Evolutionary conservation across 2,888 invertebrate genomes (phyloP), one percentile per base, ranked within the genome.

Genomic region (Molanna angustata): DNA sequence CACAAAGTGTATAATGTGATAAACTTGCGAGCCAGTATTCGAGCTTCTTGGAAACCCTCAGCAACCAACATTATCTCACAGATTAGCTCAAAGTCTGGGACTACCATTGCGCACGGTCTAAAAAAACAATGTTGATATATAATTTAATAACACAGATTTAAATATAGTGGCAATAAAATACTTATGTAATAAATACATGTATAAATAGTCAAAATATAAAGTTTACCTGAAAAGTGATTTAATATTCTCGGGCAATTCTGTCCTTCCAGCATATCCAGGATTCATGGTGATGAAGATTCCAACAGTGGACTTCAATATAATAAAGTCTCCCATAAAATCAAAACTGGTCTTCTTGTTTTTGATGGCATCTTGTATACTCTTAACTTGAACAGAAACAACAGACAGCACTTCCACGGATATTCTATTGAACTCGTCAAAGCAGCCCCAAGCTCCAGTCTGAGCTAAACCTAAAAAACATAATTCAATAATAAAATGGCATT

Each of bases 221-320:
- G n/a, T 27, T 17, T 44, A 76, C 78, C 78, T 77, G 64, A 85
- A 86, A 6, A 85, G 65, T 2, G 85, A 84, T 65, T 86, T 78
- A 67, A 80, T 69, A 71, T 93, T 93, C 70, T 93, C 93, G 0
- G 93, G 93, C 46, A 93, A 73, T 68, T 93, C 93, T 0, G 92
- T 90, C 60, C 95, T 79, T 1, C 95, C 95, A 1, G 95, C 94
- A 67, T 95, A 95, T 14, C 94, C 95, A 0, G 95, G 95, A 72
- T 95, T 95, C 95, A 95, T 95, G 0, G 95, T 95, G 54, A 96
- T 94, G 65, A 95, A 96, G 74, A 94, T 86, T 1, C 95, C 95
- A 32, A 90, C 85, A 0, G 92, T 89, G 0, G 84, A 76, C 42
- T 87, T 79, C 11, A 95, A 71, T 18, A 73, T 68, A 49, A 95